phyloP scores from a whole-genome alignment of 2,113 vertebrate genomes.

The Siniperca knerii region DNA sequence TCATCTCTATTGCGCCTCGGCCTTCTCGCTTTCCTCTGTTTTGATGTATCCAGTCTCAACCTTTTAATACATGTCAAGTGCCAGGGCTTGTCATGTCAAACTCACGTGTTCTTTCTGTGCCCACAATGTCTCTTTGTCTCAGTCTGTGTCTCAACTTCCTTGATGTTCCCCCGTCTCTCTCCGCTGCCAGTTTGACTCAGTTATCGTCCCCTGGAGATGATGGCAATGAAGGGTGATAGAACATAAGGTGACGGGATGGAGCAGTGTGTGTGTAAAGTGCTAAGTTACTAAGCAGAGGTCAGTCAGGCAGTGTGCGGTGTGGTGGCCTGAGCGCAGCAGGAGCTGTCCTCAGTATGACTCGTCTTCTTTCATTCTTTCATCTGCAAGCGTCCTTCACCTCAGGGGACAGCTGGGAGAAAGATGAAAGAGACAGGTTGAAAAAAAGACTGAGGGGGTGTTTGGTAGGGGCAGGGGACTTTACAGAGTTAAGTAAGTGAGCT shows the following conservation, averaged over 20 bases:
- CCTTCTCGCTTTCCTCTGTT: constrained; percentile 63
- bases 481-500: constrained; percentile 64
- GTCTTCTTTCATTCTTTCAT: constrained; percentile 66
- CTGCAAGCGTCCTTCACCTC: constrained; percentile 53
- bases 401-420: constrained; percentile 58
- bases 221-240: constrained; percentile 59
- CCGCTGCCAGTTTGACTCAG: constrained; percentile 66
- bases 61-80: constrained; percentile 74
- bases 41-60: constrained; percentile 71
- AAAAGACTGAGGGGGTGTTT: constrained; percentile 53
- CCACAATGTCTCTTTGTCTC: constrained; percentile 22
- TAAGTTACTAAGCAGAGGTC: constrained; percentile 43
- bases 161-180: constrained; percentile 42
- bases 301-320: constrained; percentile 41
- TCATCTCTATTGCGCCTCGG: constrained; percentile 40
- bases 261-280: constrained; percentile 13
- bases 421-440: constrained; percentile 76
- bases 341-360: constrained; percentile 46
- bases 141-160: constrained; percentile 32
- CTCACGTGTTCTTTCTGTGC: constrained; percentile 40
- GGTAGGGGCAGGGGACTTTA: constrained; percentile 37
- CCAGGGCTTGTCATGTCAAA: constrained; percentile 63
- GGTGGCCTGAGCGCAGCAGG: constrained; percentile 56
- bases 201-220: constrained; percentile 70
- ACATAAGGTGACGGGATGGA: constrained; percentile 73